Evolutionary conservation across 2,113 vertebrate genomes (phyloP).

Genomic region (Pavo muticus): DNA sequence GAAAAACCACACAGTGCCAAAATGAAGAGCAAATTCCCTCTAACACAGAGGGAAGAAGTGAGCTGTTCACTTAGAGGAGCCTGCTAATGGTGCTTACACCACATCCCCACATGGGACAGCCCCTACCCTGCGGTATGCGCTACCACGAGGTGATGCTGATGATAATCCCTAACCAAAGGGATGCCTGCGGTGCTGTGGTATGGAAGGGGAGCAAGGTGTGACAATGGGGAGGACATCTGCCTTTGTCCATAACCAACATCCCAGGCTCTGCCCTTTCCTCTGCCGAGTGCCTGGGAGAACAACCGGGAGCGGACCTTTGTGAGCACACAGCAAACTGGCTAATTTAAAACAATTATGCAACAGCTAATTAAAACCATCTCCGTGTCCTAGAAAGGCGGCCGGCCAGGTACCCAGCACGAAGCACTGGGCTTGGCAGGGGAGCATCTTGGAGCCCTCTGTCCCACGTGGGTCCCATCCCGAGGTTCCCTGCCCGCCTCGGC

Average conservation of each 20-base stretch:
- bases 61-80: neutral
- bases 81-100: neutral
- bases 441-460: neutral
- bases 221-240: neutral
- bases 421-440: conserved; percentile 2
- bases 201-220: neutral
- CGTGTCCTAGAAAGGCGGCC: conserved; percentile 59
- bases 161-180: neutral
- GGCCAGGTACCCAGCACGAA: conserved; percentile 68
- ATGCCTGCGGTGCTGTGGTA: neutral
- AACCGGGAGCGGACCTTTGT: neutral
- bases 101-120: neutral
- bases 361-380: conserved; percentile 80
- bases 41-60: accelerated
- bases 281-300: conserved; percentile 36
- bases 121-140: neutral
- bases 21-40: neutral
- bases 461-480: neutral
- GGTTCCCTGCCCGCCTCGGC: neutral
- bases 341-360: conserved; percentile 80
- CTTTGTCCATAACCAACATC: neutral
- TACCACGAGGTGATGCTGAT: accelerated
- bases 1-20: accelerated
- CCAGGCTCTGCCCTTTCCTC: neutral
- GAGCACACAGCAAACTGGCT: conserved; percentile 34